Conservation (phyloP, 2,888 invertebrate genomes). For the Spodoptera exigua region DNA sequence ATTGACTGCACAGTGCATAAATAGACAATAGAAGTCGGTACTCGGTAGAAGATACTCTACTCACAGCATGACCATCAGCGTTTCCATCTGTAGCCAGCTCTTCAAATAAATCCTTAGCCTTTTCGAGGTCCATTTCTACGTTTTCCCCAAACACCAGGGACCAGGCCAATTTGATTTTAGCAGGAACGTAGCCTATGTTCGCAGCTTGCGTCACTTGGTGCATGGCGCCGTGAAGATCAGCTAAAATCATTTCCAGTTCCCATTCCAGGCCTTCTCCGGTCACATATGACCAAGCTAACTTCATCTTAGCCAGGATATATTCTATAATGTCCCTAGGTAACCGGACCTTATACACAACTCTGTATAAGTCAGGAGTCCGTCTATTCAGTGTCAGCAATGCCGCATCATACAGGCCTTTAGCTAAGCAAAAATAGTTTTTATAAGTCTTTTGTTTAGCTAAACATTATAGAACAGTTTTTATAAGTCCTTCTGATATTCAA, state of each 20-base stretch:
- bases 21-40: too few relatives aligned
- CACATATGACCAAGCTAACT: too few relatives aligned
- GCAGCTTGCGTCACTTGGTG: slow-evolving; percentile 94
- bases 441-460: too few relatives aligned
- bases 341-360: too few relatives aligned
- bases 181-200: slow-evolving; percentile 93
- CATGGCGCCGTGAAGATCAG: slow-evolving; percentile 92
- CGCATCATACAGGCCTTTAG: slow-evolving; percentile 92
- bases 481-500: too few relatives aligned
- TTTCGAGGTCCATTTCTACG: slow-evolving; percentile 92
- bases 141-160: slow-evolving; percentile 95
- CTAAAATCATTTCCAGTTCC: too few relatives aligned
- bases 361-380: slow-evolving; percentile 80
- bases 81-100: slow-evolving; percentile 93
- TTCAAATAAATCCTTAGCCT: slow-evolving; percentile 93
- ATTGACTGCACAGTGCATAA: too few relatives aligned
- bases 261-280: too few relatives aligned
- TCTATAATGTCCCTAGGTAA: too few relatives aligned
- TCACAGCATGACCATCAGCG: slow-evolving; percentile 96
- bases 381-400: slow-evolving; percentile 92
- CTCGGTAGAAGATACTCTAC: slow-evolving; percentile 52
- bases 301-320: too few relatives aligned
- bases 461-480: too few relatives aligned
- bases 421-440: slow-evolving; percentile 83
- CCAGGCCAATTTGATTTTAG: slow-evolving; percentile 96